Evolutionary conservation across 1,140 invertebrate genomes (phyloP), one percentile per base, ranked within the genome.

Genomic region (Lerema accius): DNA sequence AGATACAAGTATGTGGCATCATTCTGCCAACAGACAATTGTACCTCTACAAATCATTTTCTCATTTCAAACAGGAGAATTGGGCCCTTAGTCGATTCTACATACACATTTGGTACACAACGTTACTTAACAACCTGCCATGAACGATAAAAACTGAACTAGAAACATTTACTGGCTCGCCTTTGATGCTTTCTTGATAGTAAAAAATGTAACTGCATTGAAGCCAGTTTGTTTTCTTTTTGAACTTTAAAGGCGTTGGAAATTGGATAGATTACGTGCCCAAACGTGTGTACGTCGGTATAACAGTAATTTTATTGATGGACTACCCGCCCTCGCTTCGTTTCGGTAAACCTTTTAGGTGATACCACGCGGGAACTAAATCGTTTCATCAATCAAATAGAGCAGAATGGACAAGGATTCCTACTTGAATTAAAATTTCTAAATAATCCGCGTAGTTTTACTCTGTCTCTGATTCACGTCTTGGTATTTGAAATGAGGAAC

Each of bases 121-220:
- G 3, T 42, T 42, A 42, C 39, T 42, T 42, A 42, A 42, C 14
- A 42, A 14, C 39, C n/a, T n/a, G 13, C 14, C 7, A 14, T 6
- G 13, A 3, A 5, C 10, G 4, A 43, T 43, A 43, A 43, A 43
- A 43, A n/a, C 40, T 43, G 40, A 43, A 43, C 40, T 17, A 43
- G 40, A 43, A 17, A 43, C 15, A 4, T 43, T 23, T 43, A 11
- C 37, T 13, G 10, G 5, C 37, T 39, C 13, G 11, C 13, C 40
- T 43, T 43, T 43, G 16, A 43, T 10, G 15, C 40, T 43, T 15
- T 43, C 19, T 43, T 17, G 40, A 17, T 17, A 9, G 6, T 43
- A 43, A 43, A 43, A 43, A 43, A 43, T 15, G 7, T 43, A 17
- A 39, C 14, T 17, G 40, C 10, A 43, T 14, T 14, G 4, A 43